Percentiles rank a stretch among this genome's conserved stretches.
Evolutionary conservation across 2,113 vertebrate species (phyloP).

Genomic region (Hippocampus comes): DNA sequence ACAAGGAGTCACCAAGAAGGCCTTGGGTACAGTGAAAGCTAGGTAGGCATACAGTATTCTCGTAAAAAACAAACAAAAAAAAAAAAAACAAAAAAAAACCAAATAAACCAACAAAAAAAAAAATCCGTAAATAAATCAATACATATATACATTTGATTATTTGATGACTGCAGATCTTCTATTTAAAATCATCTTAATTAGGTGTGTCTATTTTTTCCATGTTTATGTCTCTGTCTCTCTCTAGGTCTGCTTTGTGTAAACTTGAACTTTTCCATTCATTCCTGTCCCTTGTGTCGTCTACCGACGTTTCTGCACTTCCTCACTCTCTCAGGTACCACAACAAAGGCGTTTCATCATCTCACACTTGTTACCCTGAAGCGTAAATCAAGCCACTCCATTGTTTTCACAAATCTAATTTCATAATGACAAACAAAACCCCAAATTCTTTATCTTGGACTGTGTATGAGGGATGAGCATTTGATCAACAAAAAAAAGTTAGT

Average conservation of each 20-base stretch:
- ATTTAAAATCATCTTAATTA: background rate
- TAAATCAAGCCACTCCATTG: background rate
- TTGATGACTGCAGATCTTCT: background rate
- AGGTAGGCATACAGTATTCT: constrained; percentile 68
- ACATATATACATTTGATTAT: background rate
- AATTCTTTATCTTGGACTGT: too few species aligned
- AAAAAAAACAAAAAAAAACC: background rate
- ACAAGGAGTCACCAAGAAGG: constrained; percentile 88
- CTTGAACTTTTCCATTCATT: constrained; percentile 85
- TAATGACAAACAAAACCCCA: too few species aligned
- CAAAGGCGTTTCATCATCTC: background rate
- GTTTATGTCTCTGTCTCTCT: background rate
- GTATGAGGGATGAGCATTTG: too few species aligned
- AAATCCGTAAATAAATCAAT: background rate
- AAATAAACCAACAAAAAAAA: background rate
- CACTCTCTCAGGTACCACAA: constrained; percentile 80
- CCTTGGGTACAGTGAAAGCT: constrained; percentile 72
- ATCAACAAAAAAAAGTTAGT: too few species aligned
- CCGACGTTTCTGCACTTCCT: constrained; percentile 74
- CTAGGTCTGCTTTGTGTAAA: constrained; percentile 88
- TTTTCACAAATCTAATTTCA: too few species aligned
- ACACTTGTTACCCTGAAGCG: background rate
- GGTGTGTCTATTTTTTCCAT: constrained; percentile 1
- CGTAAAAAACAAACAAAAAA: background rate
- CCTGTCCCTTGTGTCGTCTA: constrained; percentile 75